Evolutionary conservation across 2,888 invertebrate genomes (phyloP).

Genomic region (Autographa pulchrina): DNA sequence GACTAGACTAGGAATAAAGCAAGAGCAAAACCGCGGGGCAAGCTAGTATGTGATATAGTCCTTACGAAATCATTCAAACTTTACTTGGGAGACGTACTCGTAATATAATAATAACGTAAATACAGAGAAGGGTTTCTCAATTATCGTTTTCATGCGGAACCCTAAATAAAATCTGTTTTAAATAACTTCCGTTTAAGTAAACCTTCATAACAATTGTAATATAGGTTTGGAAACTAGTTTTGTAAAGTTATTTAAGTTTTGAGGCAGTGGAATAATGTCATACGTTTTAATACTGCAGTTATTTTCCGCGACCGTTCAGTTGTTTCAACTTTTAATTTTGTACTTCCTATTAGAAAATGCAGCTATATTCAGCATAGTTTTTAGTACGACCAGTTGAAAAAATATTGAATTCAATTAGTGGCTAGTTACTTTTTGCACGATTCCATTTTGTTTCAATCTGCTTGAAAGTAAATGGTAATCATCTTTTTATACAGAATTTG

Average conservation of each 20-base stretch:
- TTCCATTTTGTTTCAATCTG: too few relatives aligned
- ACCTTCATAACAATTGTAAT: slow-evolving; percentile 13
- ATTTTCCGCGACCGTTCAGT: background rate
- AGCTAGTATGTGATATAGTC: too few relatives aligned
- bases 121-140: background rate
- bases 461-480: too few relatives aligned
- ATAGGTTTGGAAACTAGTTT: slow-evolving; percentile 38
- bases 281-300: slow-evolving; percentile 19
- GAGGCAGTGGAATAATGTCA: slow-evolving; percentile 13
- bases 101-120: too few relatives aligned
- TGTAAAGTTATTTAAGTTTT: slow-evolving; percentile 37
- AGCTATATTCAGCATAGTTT: background rate
- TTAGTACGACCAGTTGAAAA: background rate
- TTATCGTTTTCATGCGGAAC: background rate
- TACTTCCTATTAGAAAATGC: background rate
- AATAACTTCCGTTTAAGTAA: slow-evolving; percentile 1
- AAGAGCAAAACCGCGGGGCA: too few relatives aligned
- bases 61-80: too few relatives aligned
- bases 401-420: too few relatives aligned
- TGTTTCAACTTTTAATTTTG: background rate
- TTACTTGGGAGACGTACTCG: too few relatives aligned
- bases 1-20: too few relatives aligned
- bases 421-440: too few relatives aligned
- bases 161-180: background rate
- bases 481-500: too few relatives aligned